Base-by-base conservation (phyloP, 2,113 vertebrate genomes). In the Tautogolabrus adspersus region DNA sequence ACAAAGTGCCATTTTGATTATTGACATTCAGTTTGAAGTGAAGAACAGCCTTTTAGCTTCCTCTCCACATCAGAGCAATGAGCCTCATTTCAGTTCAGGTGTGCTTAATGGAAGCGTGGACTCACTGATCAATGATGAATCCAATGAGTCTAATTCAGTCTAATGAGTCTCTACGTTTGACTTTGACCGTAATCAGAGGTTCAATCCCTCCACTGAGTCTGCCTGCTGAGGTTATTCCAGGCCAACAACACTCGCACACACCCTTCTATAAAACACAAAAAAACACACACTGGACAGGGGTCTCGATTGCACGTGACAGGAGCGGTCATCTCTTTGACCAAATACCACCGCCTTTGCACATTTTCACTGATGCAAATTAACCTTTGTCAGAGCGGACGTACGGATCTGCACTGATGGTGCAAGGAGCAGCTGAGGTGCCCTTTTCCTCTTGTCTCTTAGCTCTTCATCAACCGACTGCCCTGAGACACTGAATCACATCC, bases 311-410 rank as follows among this genome's bases (percentile, higher is more conserved):
- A 56, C 1, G 0, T 0, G 8, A 47, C 2, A 0, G 1, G 3
- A 37, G 42, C 56, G 46, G 60, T 44, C 51, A 19, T 67, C 44
- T 57, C 21, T 51, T 65, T 65, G 61, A 62, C 46, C 63, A 88
- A 81, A 87, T 84, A 76, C 30, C 42, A 64, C 8, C 51, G 71
- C 75, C 77, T 85, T 89, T 81, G 58, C 38, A 34, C 55, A 46
- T 55, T 69, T 61, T 22, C 16, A 66, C 21, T 79, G 49, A 76
- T 80, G 49, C 64, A 62, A 59, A 75, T 90, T 87, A 90, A 79
- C 73, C 87, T 85, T 87, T 88, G 74, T 87, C 66, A 77, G 62
- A 66, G 0, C 21, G 10, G 37, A 47, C 47, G 46, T 61, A 67
- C 51, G 30, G 51, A 62, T 51, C 51, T 46, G 59, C 6, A 5